Base-by-base conservation (phyloP, 2,113 vertebrate species). In the Clarias magur region DNA sequence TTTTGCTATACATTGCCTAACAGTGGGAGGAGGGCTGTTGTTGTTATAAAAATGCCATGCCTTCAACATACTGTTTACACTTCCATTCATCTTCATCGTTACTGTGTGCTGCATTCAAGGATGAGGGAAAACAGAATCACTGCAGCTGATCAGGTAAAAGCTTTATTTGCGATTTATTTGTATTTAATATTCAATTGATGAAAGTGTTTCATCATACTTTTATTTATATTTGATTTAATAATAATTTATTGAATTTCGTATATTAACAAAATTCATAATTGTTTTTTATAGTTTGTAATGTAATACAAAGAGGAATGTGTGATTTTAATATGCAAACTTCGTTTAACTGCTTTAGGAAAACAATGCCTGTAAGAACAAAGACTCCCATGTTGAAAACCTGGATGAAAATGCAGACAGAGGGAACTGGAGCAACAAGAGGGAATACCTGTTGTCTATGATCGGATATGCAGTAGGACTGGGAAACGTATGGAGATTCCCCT, bases 401-500 rank as follows among this genome's bases (percentile, higher is more conserved):
- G 94, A 96, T 85, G 96, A 96, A 65, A 97, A 97, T 65, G 0
- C 27, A 0, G 96, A 97, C 2, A 95, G 97, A 12, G 98, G 96
- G 8, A 98, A 98, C 94, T 99, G 98, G 98, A 93, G 96, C 1
- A 97, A 38, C 84, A 99, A 99, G 91, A 93, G 63, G 0, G 98
- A 99, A 70, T 99, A 99, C 88, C 94, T 99, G 86, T 95, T 99
- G 1, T 99, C 98, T 75, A 96, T 97, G 94, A 95, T 99, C 42
- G 98, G 98, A 89, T 98, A 98, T 0, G 98, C 98, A 4, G 97
- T 99, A 34, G 98, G 98, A 56, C 92, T 99, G 70, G 98, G 98
- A 72, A 99, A 99, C 16, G 96, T 99, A 56, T 99, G 98, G 98
- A 94, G 98, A 70, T 99, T 99, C 90, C 98, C 98, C 0, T 99